Percentiles rank a stretch among this genome's conserved stretches.
Evolutionary conservation across 2,888 invertebrate species (phyloP).

Genomic region (Callimorpha dominula): DNA sequence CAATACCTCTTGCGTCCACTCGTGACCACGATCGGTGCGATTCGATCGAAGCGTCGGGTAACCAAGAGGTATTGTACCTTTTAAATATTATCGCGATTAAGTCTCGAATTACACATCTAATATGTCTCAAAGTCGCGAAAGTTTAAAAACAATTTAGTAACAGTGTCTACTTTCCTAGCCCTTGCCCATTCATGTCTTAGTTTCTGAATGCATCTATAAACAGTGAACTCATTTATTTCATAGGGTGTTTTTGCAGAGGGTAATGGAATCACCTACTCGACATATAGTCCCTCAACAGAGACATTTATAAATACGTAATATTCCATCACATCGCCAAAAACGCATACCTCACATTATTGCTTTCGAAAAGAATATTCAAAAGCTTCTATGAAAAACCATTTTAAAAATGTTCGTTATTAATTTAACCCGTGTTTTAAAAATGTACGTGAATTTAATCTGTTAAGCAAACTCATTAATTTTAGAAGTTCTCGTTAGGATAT

Average conservation of each 20-base stretch:
- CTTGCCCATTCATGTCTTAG: neutral
- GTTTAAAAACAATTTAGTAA: too few relatives aligned
- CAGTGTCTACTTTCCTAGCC: neutral
- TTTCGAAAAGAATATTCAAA: conserved; percentile 2
- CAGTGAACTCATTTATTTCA: too few relatives aligned
- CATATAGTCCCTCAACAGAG: neutral
- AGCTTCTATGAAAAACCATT: neutral
- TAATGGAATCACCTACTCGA: neutral
- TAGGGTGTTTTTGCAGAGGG: too few relatives aligned
- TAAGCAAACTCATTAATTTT: conserved; percentile 50
- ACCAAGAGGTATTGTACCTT: too few relatives aligned
- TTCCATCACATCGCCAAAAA: neutral
- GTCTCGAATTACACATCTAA: too few relatives aligned
- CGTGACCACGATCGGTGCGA: too few relatives aligned
- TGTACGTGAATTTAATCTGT: conserved; percentile 23
- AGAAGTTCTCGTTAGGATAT: conserved; percentile 43
- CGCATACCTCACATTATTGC: neutral
- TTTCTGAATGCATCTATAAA: too few relatives aligned
- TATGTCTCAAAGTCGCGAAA: too few relatives aligned
- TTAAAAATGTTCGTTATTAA: conserved; percentile 10
- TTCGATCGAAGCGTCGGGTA: too few relatives aligned
- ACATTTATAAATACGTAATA: neutral
- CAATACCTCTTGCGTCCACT: too few relatives aligned
- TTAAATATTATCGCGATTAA: too few relatives aligned
- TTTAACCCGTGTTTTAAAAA: conserved; percentile 18